Evolutionary conservation across 2,113 vertebrate species (phyloP), one percentile per base, ranked within the genome.

Genomic region (Lota lota): DNA sequence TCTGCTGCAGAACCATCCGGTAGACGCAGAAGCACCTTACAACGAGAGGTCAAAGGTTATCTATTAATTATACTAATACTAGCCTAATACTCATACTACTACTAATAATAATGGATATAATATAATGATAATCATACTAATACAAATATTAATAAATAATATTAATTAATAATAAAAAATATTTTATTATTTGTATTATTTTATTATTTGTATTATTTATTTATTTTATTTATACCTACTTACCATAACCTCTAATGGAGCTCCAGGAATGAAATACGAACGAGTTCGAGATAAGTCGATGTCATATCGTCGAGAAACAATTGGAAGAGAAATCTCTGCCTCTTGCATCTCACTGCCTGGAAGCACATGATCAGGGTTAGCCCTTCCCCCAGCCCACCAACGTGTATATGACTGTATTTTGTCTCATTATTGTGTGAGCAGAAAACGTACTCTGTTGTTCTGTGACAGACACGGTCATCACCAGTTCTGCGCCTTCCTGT

Each of bases 291-390:
- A 92, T 6, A 96, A 79, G 72, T 95, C 93, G 58, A 95, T 66
- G 1, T 21, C 85, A 79, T 93, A 94, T 57, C 77, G 88, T 7
- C 92, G 89, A 7, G 86, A 64, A 51, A 93, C 75, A 22, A 95
- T 83, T 3, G 83, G 91, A 70, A 95, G 83, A 10, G 80, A 83
- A 1, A 89, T 79, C 24, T 95, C 92, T 0, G 88, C 80, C 62
- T 95, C 91, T 80, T 95, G 93, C 17, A 95, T 69, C 68, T 94
- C 92, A 33, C 94, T 93, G 64, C 91, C 94, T 95, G 69, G 2
- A 15, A 47, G 11, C 40, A 47, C 12, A 54, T 5, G 54, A n/a
- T 4, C 11, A 59, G 20, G n/a, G 15, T 61, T 22, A 61, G 59
- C 12, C 10, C 12, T 2, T 8, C 28, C 4, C 4, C 28, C 2